phyloP scores from a whole-genome alignment of 2,113 vertebrate species.

The Thymallus thymallus region DNA sequence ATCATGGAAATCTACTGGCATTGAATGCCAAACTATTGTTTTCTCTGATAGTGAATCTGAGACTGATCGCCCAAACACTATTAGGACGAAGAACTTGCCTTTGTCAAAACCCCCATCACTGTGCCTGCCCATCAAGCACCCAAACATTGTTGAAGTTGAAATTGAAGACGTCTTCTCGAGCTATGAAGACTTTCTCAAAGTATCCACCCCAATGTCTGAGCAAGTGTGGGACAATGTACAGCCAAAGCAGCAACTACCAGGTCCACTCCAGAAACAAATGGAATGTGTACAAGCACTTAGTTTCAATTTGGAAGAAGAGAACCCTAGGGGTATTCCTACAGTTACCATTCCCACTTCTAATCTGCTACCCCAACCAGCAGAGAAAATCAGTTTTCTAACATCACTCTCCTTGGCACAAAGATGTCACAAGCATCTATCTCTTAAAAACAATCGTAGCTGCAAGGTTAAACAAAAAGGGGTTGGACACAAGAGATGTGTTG shows the following conservation, averaged over 20 bases:
- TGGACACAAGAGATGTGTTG: neutral
- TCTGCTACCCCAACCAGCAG: neutral
- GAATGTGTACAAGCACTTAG: neutral
- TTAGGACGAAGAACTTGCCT: neutral
- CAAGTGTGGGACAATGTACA: neutral
- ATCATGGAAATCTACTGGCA: neutral
- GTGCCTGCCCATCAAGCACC: neutral
- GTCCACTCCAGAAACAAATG: neutral
- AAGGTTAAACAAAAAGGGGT: neutral
- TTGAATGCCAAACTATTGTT: slow-evolving; percentile 9
- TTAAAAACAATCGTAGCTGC: neutral
- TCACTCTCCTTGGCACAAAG: slow-evolving; percentile 15
- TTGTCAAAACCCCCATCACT: neutral
- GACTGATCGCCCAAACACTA: neutral
- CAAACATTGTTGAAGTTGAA: neutral
- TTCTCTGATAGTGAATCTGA: neutral
- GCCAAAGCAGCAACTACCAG: neutral
- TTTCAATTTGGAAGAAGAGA: neutral
- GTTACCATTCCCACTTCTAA: neutral
- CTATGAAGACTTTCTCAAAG: slow-evolving; percentile 18
- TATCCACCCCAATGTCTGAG: neutral
- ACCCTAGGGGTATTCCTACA: neutral
- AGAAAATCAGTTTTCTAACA: neutral
- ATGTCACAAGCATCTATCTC: neutral
- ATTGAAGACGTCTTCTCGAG: slow-evolving; percentile 8